A percentile compares a stretch with the other conserved stretches of the same genome.
phyloP scores from a whole-genome alignment of 2,888 invertebrate genomes.

The Lissocephala sabroskyi region DNA sequence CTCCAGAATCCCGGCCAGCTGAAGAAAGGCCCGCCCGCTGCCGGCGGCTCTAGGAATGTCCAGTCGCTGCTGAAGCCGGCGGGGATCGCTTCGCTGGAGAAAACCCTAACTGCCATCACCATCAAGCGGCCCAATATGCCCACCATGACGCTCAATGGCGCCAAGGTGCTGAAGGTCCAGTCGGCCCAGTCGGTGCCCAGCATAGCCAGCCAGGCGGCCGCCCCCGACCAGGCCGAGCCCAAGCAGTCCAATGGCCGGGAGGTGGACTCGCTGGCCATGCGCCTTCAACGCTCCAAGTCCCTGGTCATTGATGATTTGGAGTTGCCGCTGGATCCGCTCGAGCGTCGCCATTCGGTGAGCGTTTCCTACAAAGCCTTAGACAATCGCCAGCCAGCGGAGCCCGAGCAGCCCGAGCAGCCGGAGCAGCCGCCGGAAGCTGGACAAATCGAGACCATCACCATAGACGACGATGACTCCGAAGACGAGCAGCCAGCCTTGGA shows the following conservation, averaged over 20 bases:
- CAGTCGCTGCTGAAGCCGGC: too few species aligned
- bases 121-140: not conserved
- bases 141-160: conserved; percentile 12
- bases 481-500: conserved; percentile 17
- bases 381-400: not conserved
- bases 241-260: too few species aligned
- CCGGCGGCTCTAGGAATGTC: not conserved
- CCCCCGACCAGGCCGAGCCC: not conserved
- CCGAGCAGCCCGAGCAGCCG: not conserved
- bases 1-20: not conserved
- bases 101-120: too few species aligned
- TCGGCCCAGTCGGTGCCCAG: not conserved
- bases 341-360: conserved; percentile 46
- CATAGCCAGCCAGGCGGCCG: too few species aligned
- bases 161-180: conserved; percentile 19
- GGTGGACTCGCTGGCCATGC: not conserved
- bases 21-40: conserved; percentile 10
- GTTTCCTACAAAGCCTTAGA: conserved; percentile 11
- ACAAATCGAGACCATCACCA: conserved; percentile 50
- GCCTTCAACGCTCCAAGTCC: conserved; percentile 41
- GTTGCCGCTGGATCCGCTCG: conserved; percentile 2
- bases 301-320: conserved; percentile 18
- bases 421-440: conserved; percentile 17
- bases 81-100: too few species aligned
- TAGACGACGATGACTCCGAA: conserved; percentile 42